Evolutionary conservation across 2,888 invertebrate genomes (phyloP), one percentile per base, ranked within the genome.

Genomic region (Dryococelus australis): DNA sequence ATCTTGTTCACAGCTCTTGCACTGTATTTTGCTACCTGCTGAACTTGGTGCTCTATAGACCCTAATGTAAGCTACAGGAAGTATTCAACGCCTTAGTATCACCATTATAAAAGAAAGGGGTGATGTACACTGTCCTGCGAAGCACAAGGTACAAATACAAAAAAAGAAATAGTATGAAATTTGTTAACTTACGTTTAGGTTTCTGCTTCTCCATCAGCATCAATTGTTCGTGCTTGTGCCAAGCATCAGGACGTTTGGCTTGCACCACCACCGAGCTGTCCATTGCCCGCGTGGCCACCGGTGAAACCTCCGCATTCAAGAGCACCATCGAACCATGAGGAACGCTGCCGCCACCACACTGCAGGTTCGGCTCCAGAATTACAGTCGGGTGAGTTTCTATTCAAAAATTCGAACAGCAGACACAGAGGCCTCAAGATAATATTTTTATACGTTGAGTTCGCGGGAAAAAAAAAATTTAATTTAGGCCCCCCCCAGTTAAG

Each of bases 181-280:
- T 35, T 10, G 65, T 86, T 85, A 90, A 94, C 95, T 95, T 92
- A 95, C 95, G 93, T 94, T 95, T 95, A 91, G 94, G 94, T 93
- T 95, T 95, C 92, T 94, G 94, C 93, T 95, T 95, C 92, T 95
- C 95, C 95, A 95, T 94, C 92, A 95, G 94, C 94, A 95, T 94
- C 93, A 95, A 94, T 93, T 95, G 95, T 93, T 95, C 95, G 93
- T 96, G 95, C 93, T 95, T 95, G 92, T 95, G 95, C 95, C 95
- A 95, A 94, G 95, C 95, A 90, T 92, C 91, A 88, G 91, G 90
- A 89, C 91, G 90, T 90, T 92, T 92, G 89, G 91, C 90, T 89
- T 91, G 91, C 89, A 90, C 90, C 90, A 91, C 90, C 89, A 91
- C 90, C 90, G 91, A 90, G 90, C 90, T 91, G 89, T 91, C 91